Base-by-base conservation (phyloP, 2,888 invertebrate species). In the Agrilus cyanescens region DNA sequence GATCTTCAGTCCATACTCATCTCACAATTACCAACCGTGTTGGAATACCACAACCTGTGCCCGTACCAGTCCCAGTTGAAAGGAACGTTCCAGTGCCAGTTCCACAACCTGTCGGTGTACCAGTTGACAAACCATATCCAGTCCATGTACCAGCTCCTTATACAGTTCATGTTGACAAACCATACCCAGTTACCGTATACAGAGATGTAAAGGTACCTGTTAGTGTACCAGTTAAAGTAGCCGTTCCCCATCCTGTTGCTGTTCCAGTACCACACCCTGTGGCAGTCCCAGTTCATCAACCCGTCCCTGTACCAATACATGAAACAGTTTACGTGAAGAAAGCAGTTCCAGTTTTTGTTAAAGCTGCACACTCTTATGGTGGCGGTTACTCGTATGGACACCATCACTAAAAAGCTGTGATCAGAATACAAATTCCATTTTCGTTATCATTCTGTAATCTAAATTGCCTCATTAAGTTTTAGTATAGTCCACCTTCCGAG, bases 141-240 rank as follows among this genome's bases (percentile, higher is more conserved):
- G 63, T 65, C 20, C 58, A 57, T 46, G 62, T 76, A 1, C 71
- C 71, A 2, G 68, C 70, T 18, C 74, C 75, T 1, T 59, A 62
- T 45, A 61, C 63, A 46, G 71, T 75, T 0, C 61, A 70, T 1
- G 71, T 75, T 0, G 72, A 72, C 43, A 66, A 71, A 41, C 72
- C 71, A 3, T 69, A 74, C 34, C 70, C 73, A 4, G 68, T 70
- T 32, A 72, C 69, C 3, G 73, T 75, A 3, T 67, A 74, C 2
- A 74, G 72, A 48, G 73, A 71, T 1, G 73, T 75, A 1, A 74
- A 62, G 25, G 55, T 56, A 40, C 60, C 39, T 52, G 54, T 47
- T 18, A 45, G 47, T 25, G 68, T 71, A 38, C 67, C 69, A 50
- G 66, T 70, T 10, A 64, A 55, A 49, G 60, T 63, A 40, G 52